Evolutionary conservation across 53 echinoderm and acorn worm genomes (phyloP).

Genomic region (Temnopleurus reevesii): DNA sequence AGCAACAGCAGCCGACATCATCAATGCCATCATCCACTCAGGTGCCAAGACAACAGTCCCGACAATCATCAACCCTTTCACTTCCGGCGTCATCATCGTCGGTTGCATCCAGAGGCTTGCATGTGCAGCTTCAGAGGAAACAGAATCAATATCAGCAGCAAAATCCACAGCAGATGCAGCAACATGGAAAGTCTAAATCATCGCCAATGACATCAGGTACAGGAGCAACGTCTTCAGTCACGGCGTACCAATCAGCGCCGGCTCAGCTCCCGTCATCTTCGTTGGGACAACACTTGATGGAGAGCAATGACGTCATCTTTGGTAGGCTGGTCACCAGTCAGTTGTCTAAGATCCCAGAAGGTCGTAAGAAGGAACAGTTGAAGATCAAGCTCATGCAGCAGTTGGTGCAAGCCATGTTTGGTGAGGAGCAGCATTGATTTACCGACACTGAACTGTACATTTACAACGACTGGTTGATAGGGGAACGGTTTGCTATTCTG

Average conservation of each 20-base stretch:
- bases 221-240: background rate
- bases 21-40: background rate
- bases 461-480: too few species aligned
- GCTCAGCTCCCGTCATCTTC: background rate
- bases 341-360: constrained; percentile 32
- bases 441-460: background rate
- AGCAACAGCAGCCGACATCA: background rate
- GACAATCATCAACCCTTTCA: background rate
- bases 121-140: background rate
- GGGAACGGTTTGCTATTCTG: too few species aligned
- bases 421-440: background rate
- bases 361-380: constrained; percentile 50
- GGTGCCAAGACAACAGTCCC: background rate
- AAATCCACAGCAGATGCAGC: background rate
- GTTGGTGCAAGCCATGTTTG: constrained; percentile 46
- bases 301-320: constrained; percentile 38
- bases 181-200: background rate
- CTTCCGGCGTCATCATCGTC: background rate
- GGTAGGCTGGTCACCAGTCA: constrained; percentile 36
- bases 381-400: constrained; percentile 52
- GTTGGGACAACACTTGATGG: background rate
- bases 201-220: background rate
- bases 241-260: background rate
- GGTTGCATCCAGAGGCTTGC: background rate
- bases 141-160: background rate